Evolutionary conservation across 2,888 invertebrate genomes (phyloP), one percentile per base, ranked within the genome.

Genomic region (Cyaniris semiargus): DNA sequence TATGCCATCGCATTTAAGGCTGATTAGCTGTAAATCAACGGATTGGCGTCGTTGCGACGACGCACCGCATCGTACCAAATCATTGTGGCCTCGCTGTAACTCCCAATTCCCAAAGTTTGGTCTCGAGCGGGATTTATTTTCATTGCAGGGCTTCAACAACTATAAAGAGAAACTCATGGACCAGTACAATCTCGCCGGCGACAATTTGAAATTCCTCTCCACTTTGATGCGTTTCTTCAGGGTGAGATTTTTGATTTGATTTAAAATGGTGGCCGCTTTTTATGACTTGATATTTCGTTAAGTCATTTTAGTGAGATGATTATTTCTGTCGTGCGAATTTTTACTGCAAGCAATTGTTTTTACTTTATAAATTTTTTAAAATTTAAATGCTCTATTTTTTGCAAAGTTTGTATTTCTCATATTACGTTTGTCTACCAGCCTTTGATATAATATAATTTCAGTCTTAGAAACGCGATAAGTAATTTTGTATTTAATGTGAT

Each of bases 151-250:
- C 6, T 97, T 97, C 84, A 93, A 94, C 44, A 90, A 92, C 79
- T 95, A 95, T 79, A 94, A 95, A 82, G 90, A 94, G 4, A 96
- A 96, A 80, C 89, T 97, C 5, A 90, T 95, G 83, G 95, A 96
- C 75, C 94, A 95, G 83, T 96, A 96, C 84, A 94, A 95, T 38
- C 95, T 96, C 84, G 97, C 97, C 0, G 95, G 96, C 80, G 97
- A 97, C 84, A 97, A 97, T 85, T 95, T 96, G 48, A 95, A 97
- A 81, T 97, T 97, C 85, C 88, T 98, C 15, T 96, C 95, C 0
- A 97, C 97, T 0, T 90, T 97, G 74, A 94, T 96, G 84, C 92
- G 97, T 56, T 96, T 97, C 85, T 96, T 97, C 83, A 94, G 94
- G 78, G 95, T 95, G 85, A 87, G 88, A 38, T 38, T 34, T 70